Base-by-base conservation (phyloP, 2,888 invertebrate genomes). In the Nomada goodeniana region DNA sequence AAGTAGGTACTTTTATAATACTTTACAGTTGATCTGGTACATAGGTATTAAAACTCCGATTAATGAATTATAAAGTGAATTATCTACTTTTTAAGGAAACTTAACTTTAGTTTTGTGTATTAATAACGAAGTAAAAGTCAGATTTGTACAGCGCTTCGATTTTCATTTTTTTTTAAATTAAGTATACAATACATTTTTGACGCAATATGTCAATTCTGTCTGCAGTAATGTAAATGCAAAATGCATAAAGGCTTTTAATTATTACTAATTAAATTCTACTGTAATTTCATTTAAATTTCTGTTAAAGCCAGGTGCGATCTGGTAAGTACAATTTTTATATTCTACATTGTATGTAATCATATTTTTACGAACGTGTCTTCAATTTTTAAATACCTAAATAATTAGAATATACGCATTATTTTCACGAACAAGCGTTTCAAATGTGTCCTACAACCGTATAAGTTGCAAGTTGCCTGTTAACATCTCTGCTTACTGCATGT, bases 1-100 rank as follows among this genome's bases (percentile, higher is more conserved):
- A 89, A 84, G 93, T 92, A 91, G 18, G 83, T 83, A 69, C 42
- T 72, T 10, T 9, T 42, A 42, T 67, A 18, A 42, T 47, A 44
- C 23, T 55, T 55, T 36, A 36, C 9, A 29, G n/a, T 29, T 26
- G 2, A n/a, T 65, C 42, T 26, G 7, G 11, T 57, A 61, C 42
- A 15, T 42, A 1, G 15, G 20, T 52, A 20, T 44, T 10, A 1
- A 59, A 11, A 26, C 2, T 23, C 10, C 1, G 9, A 72, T 20
- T 29, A 55, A 55, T 1, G 11, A 42, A 29, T 73, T 23, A 44
- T 13, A 50, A 50, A 55, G 13, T 36, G 20, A 23, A 44, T 23
- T 67, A 29, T 7, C 52, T 11, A 13, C 26, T 20, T 23, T 70
- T 36, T 44, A 50, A 57, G 13, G 42, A 52, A 55, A 29, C 23